Conservation (phyloP, 2,888 invertebrate species). For the Caenorhabditis drosophilae region DNA sequence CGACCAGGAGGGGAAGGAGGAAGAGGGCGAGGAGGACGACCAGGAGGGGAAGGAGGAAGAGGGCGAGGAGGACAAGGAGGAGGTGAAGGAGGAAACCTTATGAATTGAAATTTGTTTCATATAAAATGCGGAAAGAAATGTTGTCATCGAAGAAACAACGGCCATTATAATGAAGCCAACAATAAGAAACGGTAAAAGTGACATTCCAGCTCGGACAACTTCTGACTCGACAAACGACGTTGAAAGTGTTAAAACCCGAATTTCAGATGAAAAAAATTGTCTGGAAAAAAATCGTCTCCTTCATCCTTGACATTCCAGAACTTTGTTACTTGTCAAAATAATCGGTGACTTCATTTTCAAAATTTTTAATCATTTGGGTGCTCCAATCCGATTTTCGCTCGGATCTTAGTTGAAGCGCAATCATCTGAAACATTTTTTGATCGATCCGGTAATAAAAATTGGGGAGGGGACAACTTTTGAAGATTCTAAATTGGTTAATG, state of each 20-base stretch:
- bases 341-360: constrained; percentile 58
- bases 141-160: constrained; percentile 53
- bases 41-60: too few relatives aligned
- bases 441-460: too few relatives aligned
- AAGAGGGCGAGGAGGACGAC: too few relatives aligned
- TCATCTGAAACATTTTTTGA: constrained; percentile 25
- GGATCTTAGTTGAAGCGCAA: constrained; percentile 57
- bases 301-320: neutral
- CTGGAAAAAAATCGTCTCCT: constrained; percentile 31
- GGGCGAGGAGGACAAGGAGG: too few relatives aligned
- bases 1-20: too few relatives aligned
- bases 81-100: too few relatives aligned
- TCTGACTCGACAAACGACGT: constrained; percentile 64
- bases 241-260: constrained; percentile 59
- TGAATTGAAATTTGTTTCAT: constrained; percentile 59
- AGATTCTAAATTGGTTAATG: constrained; percentile 45
- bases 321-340: constrained; percentile 57
- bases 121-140: constrained; percentile 59
- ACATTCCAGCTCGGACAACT: constrained; percentile 58
- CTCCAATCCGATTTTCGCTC: constrained; percentile 63
- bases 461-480: constrained; percentile 33
- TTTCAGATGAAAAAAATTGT: constrained; percentile 48
- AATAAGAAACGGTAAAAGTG: constrained; percentile 56
- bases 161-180: constrained; percentile 64
- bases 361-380: constrained; percentile 56